A percentile compares a stretch with the other conserved stretches of the same genome.
These are phyloP conservation scores for Gouania willdenowi DNA, from an alignment of 2,797 vertebrate genomes.

Conservation along the genomic window DNA sequence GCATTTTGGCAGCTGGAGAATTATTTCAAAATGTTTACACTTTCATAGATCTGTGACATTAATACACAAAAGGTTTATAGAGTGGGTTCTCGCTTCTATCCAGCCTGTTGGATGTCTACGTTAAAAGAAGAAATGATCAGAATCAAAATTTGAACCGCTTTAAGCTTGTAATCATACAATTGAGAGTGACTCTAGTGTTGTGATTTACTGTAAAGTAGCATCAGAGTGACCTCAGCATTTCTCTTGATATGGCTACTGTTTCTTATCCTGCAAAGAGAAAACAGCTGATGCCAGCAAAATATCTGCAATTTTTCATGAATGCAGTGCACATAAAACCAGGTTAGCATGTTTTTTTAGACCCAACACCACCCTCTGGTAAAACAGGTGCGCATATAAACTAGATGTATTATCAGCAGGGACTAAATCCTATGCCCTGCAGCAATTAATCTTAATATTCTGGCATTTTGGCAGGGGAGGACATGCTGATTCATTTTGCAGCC, in stretches of 20 bases:
- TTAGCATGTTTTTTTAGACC: constrained; percentile 12
- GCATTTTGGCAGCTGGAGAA: too few species aligned
- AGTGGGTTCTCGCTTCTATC: too few species aligned
- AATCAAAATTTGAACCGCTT: too few species aligned
- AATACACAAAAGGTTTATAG: too few species aligned
- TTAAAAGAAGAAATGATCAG: too few species aligned
- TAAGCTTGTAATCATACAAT: too few species aligned
- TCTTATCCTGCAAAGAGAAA: not conserved
- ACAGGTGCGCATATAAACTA: constrained; percentile 41
- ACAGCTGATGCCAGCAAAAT: not conserved
- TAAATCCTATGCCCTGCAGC: constrained; percentile 35
- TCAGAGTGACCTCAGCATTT: too few species aligned
- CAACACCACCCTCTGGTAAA: constrained; percentile 5
- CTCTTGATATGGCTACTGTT: not conserved
- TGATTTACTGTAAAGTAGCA: too few species aligned
- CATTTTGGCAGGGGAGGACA: constrained; percentile 14
- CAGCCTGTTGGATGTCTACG: too few species aligned
- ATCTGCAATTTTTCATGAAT: constrained; percentile 5
- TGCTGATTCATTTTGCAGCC: constrained; percentile 29
- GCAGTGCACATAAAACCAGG: constrained; percentile 19
- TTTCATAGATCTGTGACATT: too few species aligned
- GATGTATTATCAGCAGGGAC: constrained; percentile 40
- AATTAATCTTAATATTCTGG: constrained; percentile 47
- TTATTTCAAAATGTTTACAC: too few species aligned
- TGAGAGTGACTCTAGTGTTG: too few species aligned